Evolutionary conservation across 2,113 vertebrate genomes (phyloP), one percentile per base, ranked within the genome.

Genomic region (Cochlearius cochlearius): DNA sequence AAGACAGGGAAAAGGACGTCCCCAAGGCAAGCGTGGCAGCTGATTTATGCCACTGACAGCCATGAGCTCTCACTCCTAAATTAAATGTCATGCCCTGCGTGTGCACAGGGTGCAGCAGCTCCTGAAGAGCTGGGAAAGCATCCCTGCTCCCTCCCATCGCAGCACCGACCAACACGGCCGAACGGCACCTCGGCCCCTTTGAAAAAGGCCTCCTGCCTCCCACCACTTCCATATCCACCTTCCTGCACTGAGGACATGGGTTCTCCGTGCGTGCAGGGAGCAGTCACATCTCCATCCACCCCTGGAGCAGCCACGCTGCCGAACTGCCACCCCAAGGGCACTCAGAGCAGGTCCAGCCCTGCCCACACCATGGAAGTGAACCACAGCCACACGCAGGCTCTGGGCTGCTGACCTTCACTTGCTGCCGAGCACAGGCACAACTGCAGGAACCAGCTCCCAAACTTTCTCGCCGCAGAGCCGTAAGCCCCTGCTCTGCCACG

Each of bases 131-230:
- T 34, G 26, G 52, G 45, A 8, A 75, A 77, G 45, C 13, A 1
- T 30, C 27, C 29, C 38, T 11, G 14, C 85, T 88, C 50, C 25
- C 20, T 52, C 38, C 43, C 50, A 38, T 15, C 8, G 0, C 71
- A n/a, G 43, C 13, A 16, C 49, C 2, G 0, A 73, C 67, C 67
- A 39, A 29, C 15, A 17, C 0, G 1, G 55, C 66, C 1, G 0
- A 47, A 15, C 3, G 0, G 60, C 36, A 21, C 63, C 27, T 87
- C 9, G 1, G 47, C 30, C 19, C 32, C 69, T 75, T 62, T 32
- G 45, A 21, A 71, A 50, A 56, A 10, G 12, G 20, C 20, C 25
- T 68, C 23, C 39, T 26, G 14, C 53, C 49, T 55, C 68, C 69
- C 62, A 36, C n/a, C 68, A 19, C 18, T 15, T 29, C 69, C 63